These are phyloP conservation scores for Heliconius melpomene DNA, from an alignment of 1,140 invertebrate genomes.

Conservation along the genomic window DNA sequence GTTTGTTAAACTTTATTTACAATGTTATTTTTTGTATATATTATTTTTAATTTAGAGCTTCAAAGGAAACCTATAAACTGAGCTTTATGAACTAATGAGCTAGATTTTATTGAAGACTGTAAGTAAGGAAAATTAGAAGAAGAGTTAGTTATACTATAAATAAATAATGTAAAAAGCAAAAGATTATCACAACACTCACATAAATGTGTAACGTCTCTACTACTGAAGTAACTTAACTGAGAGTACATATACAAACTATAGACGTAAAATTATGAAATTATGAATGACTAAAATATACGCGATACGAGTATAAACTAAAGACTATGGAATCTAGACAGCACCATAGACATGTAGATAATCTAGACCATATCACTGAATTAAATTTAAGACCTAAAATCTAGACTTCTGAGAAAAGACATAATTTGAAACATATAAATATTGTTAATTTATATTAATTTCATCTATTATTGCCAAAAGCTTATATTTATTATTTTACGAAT, in stretches of 20 bases:
- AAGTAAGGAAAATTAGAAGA: no score
- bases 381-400: background rate
- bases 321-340: background rate
- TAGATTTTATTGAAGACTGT: no score
- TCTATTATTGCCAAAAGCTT: background rate
- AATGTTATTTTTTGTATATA: no score
- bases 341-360: conserved; percentile 13
- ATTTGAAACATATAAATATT: background rate
- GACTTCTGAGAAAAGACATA: background rate
- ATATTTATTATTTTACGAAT: background rate
- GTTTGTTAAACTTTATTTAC: no score
- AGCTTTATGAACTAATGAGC: no score
- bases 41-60: no score
- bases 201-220: no score
- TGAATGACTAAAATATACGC: background rate
- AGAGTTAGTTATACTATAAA: no score
- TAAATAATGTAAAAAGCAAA: no score
- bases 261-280: background rate
- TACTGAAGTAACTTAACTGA: no score
- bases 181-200: no score
- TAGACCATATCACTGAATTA: background rate
- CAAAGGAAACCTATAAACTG: no score
- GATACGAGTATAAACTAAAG: background rate
- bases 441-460: background rate
- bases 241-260: background rate